A percentile compares a stretch with the other conserved stretches of the same genome.
These are phyloP conservation scores for Macquaria australasica DNA, from an alignment of 2,113 vertebrate species.

Conservation along the genomic window DNA sequence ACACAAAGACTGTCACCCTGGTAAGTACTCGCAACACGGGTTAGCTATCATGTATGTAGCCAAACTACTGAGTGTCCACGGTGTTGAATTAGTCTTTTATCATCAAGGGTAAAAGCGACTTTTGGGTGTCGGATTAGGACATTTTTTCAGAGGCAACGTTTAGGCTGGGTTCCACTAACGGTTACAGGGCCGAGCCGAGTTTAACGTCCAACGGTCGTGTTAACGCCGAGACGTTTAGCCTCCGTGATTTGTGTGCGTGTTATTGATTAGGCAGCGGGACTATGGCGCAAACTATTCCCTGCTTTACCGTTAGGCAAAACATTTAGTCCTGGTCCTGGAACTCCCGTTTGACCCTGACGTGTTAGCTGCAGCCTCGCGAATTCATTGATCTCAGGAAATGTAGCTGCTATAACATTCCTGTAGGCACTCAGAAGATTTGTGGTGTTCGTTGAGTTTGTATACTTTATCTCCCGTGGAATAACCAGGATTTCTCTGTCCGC, in stretches of 20 bases:
- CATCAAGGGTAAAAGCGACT: conserved; percentile 29
- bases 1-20: conserved; percentile 93
- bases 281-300: conserved; percentile 61
- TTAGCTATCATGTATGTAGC: conserved; percentile 39
- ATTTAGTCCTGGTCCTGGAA: conserved; percentile 5
- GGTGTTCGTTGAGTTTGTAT: neutral
- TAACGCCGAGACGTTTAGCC: conserved; percentile 45
- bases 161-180: conserved; percentile 5
- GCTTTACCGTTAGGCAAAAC: conserved; percentile 6
- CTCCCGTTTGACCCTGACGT: conserved; percentile 36
- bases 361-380: neutral
- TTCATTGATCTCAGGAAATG: conserved; percentile 14
- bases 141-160: conserved; percentile 10
- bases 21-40: conserved; percentile 85
- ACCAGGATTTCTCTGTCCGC: neutral
- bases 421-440: neutral
- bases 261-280: conserved; percentile 63
- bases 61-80: neutral
- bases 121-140: conserved; percentile 12
- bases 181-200: conserved; percentile 58
- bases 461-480: neutral
- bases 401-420: conserved; percentile 6
- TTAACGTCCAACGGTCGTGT: neutral
- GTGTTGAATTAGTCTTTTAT: neutral
- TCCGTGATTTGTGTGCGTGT: conserved; percentile 59